phyloP scores from a whole-genome alignment of 1,140 invertebrate species.

The Teleopsis dalmanni region DNA sequence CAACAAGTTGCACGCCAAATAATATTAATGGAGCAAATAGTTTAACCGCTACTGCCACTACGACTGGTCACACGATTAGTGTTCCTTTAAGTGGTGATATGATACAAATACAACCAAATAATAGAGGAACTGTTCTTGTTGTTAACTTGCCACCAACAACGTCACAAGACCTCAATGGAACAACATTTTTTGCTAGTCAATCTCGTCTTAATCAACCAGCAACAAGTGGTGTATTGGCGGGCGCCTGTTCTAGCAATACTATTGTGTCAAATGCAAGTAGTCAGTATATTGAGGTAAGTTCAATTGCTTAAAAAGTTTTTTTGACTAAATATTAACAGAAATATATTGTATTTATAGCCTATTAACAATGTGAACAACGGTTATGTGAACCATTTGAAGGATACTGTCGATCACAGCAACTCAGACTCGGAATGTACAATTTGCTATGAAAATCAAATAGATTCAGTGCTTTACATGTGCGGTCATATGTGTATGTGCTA shows the following conservation, averaged over 20 bases:
- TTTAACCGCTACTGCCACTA: conserved; percentile 11
- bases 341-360: background rate
- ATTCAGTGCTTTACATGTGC: conserved; percentile 92
- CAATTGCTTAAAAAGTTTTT: background rate
- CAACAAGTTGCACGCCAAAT: background rate
- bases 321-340: background rate
- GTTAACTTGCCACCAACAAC: conserved; percentile 68
- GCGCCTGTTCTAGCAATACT: conserved; percentile 37
- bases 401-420: conserved; percentile 23
- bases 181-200: conserved; percentile 24
- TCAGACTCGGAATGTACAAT: conserved; percentile 73
- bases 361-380: conserved; percentile 13
- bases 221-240: conserved; percentile 35
- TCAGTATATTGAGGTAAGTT: conserved; percentile 53
- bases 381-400: conserved; percentile 20
- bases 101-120: conserved; percentile 55
- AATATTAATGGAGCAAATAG: conserved; percentile 1
- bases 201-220: conserved; percentile 13
- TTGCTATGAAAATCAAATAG: conserved; percentile 87
- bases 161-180: conserved; percentile 27
- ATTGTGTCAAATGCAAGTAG: conserved; percentile 54
- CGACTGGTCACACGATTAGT: conserved; percentile 45
- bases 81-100: conserved; percentile 48
- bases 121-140: conserved; percentile 65
- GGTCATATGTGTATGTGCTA: conserved; percentile 99